Conservation (phyloP, 1,140 invertebrate genomes). For the Orius insidiosus region DNA sequence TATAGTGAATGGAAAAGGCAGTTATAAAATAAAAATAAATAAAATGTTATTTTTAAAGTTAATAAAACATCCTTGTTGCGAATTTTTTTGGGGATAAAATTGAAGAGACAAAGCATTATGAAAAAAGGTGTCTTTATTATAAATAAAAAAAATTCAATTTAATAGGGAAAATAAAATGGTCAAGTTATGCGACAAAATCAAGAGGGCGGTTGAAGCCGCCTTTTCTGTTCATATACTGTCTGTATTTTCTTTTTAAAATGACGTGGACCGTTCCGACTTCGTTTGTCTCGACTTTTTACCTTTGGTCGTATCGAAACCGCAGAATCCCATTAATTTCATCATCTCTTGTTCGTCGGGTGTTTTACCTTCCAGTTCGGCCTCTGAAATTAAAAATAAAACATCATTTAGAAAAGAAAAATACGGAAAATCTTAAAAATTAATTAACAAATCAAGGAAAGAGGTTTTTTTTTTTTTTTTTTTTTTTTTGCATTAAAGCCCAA, state of each 20-base stretch:
- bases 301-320: conserved; percentile 87
- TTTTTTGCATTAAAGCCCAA: neutral
- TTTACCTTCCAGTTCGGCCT: conserved; percentile 61
- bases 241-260: conserved; percentile 88
- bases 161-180: too few relatives aligned
- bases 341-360: conserved; percentile 87
- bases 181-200: conserved; percentile 73
- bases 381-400: conserved; percentile 22
- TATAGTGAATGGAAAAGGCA: too few relatives aligned
- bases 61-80: too few relatives aligned
- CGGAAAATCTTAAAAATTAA: neutral
- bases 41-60: too few relatives aligned
- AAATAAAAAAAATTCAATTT: too few relatives aligned
- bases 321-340: conserved; percentile 94
- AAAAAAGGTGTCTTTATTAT: too few relatives aligned
- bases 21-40: too few relatives aligned
- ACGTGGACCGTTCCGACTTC: conserved; percentile 85
- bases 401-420: conserved; percentile 3
- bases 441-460: conserved; percentile 3
- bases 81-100: too few relatives aligned
- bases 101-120: too few relatives aligned
- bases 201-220: conserved; percentile 96
- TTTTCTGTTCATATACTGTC: conserved; percentile 99
- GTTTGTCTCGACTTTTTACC: conserved; percentile 84
- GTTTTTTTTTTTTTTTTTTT: too few relatives aligned